These are phyloP conservation scores for Tetragnatha versicolor DNA, from an alignment of 1,140 invertebrate species.

Conservation along the genomic window DNA sequence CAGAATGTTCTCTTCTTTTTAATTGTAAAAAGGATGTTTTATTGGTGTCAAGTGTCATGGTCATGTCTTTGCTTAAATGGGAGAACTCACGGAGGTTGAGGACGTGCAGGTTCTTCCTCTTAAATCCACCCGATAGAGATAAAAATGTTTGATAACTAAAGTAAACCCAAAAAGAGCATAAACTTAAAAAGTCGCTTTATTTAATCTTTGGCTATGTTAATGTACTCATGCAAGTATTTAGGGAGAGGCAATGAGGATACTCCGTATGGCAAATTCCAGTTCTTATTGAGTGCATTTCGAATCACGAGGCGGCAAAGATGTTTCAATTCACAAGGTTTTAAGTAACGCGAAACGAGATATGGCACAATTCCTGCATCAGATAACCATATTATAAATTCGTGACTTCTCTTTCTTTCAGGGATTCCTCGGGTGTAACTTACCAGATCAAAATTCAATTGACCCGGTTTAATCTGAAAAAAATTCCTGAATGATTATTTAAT, in stretches of 20 bases:
- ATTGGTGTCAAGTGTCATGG: too few relatives aligned
- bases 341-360: neutral
- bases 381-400: conserved; percentile 8
- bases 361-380: neutral
- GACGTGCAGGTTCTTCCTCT: too few relatives aligned
- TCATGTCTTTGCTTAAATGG: too few relatives aligned
- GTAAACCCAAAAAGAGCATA: too few relatives aligned
- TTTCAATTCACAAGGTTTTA: conserved; percentile 15
- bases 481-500: neutral
- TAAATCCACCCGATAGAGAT: too few relatives aligned
- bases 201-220: conserved; percentile 36
- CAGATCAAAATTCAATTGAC: conserved; percentile 16
- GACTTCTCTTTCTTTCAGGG: neutral
- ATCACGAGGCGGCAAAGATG: conserved; percentile 11
- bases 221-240: neutral
- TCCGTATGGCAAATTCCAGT: conserved; percentile 40
- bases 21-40: too few relatives aligned
- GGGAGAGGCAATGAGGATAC: conserved; percentile 11
- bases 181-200: too few relatives aligned
- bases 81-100: too few relatives aligned
- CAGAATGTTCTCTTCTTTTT: too few relatives aligned
- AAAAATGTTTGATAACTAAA: too few relatives aligned
- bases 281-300: conserved; percentile 15
- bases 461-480: conserved; percentile 5
- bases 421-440: conserved; percentile 12